Percentiles rank a stretch among this genome's conserved stretches.
Conservation (phyloP, 2,797 vertebrate genomes). For the Prunella strophiata region DNA sequence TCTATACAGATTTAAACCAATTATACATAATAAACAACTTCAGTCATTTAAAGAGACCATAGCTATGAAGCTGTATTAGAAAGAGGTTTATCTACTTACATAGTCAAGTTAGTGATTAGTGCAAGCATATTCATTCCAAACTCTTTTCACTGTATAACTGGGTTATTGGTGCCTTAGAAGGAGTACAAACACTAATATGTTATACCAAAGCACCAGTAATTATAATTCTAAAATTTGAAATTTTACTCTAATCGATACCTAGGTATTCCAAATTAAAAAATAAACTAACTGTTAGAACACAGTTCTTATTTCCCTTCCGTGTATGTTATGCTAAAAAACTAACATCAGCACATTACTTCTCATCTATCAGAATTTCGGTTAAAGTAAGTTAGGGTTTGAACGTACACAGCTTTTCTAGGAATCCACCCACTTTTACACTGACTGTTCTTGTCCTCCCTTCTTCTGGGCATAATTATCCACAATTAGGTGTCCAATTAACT, state of each 20-base stretch:
- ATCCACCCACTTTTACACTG: not conserved
- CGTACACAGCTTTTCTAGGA: not conserved
- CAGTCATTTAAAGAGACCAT: constrained; percentile 12
- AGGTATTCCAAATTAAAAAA: not conserved
- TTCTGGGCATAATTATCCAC: not conserved
- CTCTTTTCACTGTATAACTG: not conserved
- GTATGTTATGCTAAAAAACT: not conserved
- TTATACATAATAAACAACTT: constrained; percentile 39
- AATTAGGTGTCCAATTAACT: not conserved
- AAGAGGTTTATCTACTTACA: constrained; percentile 37
- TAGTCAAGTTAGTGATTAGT: constrained; percentile 31
- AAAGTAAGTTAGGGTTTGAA: not conserved
- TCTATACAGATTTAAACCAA: constrained; percentile 43
- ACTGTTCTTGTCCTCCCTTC: not conserved
- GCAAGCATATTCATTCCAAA: not conserved
- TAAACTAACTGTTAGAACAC: not conserved
- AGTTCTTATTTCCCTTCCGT: not conserved
- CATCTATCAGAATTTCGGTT: not conserved
- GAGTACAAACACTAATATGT: not conserved
- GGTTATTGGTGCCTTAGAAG: not conserved
- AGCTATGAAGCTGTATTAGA: constrained; percentile 15
- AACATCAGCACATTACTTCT: not conserved
- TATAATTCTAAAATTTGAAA: not conserved
- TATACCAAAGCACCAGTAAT: not conserved
- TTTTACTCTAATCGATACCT: not conserved